Conservation (phyloP, 2,797 vertebrate genomes). For the Xenentodon cancila region DNA sequence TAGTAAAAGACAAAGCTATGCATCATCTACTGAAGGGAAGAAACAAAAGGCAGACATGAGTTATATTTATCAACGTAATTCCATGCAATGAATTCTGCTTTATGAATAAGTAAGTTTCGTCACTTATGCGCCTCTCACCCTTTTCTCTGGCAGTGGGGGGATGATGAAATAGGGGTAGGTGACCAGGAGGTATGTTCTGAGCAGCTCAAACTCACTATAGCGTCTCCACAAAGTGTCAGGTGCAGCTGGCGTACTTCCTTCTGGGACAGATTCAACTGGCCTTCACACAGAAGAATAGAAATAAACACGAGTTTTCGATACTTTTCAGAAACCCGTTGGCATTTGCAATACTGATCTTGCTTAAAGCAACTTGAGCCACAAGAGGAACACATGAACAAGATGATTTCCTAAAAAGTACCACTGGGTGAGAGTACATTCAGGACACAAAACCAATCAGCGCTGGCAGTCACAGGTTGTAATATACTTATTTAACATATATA, state of each 20-base stretch:
- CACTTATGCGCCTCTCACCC: slow-evolving; percentile 81
- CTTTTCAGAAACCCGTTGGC: background rate
- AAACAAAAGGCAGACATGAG: no score
- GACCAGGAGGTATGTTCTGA: slow-evolving; percentile 92
- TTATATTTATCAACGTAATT: no score
- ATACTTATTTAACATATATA: background rate
- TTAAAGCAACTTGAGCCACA: background rate
- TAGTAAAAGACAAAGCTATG: background rate
- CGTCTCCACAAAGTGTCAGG: slow-evolving; percentile 94
- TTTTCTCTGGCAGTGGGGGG: slow-evolving; percentile 96
- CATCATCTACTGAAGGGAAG: no score
- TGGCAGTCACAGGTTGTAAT: background rate
- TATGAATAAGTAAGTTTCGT: background rate
- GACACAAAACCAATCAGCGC: no score
- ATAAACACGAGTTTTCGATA: background rate
- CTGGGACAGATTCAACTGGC: slow-evolving; percentile 84
- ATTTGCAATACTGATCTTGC: background rate
- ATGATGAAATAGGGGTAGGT: slow-evolving; percentile 91
- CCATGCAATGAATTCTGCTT: background rate
- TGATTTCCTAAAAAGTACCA: no score
- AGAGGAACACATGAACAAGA: background rate
- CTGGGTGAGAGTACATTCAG: no score
- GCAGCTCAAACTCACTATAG: slow-evolving; percentile 97
- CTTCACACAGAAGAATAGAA: slow-evolving; percentile 71
- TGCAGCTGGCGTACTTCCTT: slow-evolving; percentile 81